Base-by-base conservation (phyloP, 2,113 vertebrate species). In the Bos indicus region DNA sequence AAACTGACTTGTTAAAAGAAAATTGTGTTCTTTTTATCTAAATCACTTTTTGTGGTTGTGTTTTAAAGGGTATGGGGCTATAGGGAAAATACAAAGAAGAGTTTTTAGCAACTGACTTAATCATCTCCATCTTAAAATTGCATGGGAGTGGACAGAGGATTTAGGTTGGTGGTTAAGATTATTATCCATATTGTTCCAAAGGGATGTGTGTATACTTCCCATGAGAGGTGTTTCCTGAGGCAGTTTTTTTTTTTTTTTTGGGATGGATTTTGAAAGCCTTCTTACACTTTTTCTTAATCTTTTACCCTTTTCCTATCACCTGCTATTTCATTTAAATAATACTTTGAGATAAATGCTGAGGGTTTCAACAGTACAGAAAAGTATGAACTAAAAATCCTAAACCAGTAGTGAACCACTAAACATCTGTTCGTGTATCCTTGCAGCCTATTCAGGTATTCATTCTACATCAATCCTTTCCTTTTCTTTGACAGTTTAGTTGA, bases 241-340 rank as follows among this genome's bases (percentile, higher is more conserved):
- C 64, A 43, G 15, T 40, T 51, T 86, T 33, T 46, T 43, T 43
- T 43, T 60, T 56, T 81, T 7, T 25, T 62, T 56, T 46, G 59
- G 12, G 33, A 28, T 93, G 40, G n/a, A 60, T 85, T 94, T 96
- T 91, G 89, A 94, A 97, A 92, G 85, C 7, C 8, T 60, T 5
- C 14, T 82, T 82, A 36, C 7, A 43, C 33, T 78, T 83, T 48
- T 2, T 88, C 57, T 96, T 92, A 57, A 84, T 81, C 51, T 78
- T 54, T 67, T 87, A 46, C 12, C 51, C 11, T 21, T 57, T 57
- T 77, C 48, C 7, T 43, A 11, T 59, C 8, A 51, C 1, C 11
- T 57, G 56, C 59, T 36, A 80, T 43, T 77, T 96, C 46, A 48
- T 67, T 88, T 88, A 33, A 56, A 17, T 59, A 54, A 57, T 90